Evolutionary conservation across 2,888 invertebrate species (phyloP).

Genomic region (Thyatira batis): DNA sequence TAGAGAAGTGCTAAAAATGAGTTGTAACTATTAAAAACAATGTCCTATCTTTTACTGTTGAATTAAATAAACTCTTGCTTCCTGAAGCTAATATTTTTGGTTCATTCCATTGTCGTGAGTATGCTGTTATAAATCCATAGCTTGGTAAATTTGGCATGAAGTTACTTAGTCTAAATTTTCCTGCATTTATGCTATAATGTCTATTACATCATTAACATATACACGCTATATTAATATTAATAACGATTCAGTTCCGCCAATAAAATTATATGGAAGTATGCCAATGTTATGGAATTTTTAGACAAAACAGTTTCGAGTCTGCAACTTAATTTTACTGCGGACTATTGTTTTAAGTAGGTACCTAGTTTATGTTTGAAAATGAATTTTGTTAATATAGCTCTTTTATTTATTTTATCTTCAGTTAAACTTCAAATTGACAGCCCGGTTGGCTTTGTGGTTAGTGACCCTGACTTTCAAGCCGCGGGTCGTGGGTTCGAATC

Average conservation of each 20-base stretch:
- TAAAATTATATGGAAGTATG: constrained; percentile 32
- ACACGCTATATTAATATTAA: background rate
- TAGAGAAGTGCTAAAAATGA: background rate
- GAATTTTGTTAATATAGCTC: background rate
- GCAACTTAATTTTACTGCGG: background rate
- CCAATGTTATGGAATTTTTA: constrained; percentile 35
- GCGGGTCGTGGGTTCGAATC: too few relatives aligned
- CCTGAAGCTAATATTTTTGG: background rate
- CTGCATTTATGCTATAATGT: background rate
- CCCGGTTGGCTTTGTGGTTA: too few relatives aligned
- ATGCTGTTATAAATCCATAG: too few relatives aligned
- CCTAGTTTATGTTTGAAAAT: background rate
- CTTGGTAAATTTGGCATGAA: too few relatives aligned
- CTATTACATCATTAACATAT: background rate
- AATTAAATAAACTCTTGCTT: background rate
- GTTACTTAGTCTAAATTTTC: background rate
- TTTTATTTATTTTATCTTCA: too few relatives aligned
- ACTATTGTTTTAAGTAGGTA: background rate
- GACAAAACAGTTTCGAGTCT: constrained; percentile 34
- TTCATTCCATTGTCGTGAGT: background rate
- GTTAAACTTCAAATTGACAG: too few relatives aligned
- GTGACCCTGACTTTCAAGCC: too few relatives aligned
- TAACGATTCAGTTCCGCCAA: constrained; percentile 12
- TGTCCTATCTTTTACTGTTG: background rate
- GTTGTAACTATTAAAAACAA: background rate